Evolutionary conservation across 2,888 invertebrate species (phyloP), one percentile per base, ranked within the genome.

Genomic region (Sarcophaga caerulescens): DNA sequence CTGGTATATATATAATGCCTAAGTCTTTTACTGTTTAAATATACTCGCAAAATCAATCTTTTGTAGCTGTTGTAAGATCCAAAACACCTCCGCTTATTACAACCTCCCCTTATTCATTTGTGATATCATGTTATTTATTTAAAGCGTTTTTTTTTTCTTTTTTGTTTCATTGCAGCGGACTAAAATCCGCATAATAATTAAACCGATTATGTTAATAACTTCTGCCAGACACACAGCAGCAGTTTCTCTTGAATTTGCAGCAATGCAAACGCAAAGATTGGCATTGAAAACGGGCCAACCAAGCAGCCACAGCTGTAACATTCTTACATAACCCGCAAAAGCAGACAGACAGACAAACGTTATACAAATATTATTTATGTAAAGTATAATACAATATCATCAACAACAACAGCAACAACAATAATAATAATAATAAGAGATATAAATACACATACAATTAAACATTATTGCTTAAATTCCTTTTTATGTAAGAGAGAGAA

Each of bases 161-260:
- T 25, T 35, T 10, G 8, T 8, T 35, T 2, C 35, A 8, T 35
- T 35, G 35, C 35, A 8, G 2, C 8, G 35, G 35, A 35, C 35
- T 35, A 35, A 35, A 35, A 35, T 35, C 35, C 35, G 35, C 70
- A 74, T 45, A 25, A 60, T 76, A 79, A 85, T 82, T 82, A 82
- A 85, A 66, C 70, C 68, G 79, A 79, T 85, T 85, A 79, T 76
- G 75, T 82, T 85, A 79, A 82, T 82, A 76, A 81, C 12, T 60
- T 68, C 60, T 60, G 52, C 62, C 60, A 75, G 62, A 35, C 74
- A 1, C 45, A 60, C 47, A 12, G 57, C 62, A 19, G n/a, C 47
- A 76, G 4, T 21, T 47, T 47, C 14, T 47, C 14, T 14, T 14
- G 11, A 47, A 14, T 47, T 47, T 0, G 2, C 12, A 47, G 14